Percentiles rank a stretch among this genome's conserved stretches.
These are phyloP conservation scores for Agrochola macilenta DNA, from an alignment of 2,888 invertebrate genomes.

Conservation along the genomic window DNA sequence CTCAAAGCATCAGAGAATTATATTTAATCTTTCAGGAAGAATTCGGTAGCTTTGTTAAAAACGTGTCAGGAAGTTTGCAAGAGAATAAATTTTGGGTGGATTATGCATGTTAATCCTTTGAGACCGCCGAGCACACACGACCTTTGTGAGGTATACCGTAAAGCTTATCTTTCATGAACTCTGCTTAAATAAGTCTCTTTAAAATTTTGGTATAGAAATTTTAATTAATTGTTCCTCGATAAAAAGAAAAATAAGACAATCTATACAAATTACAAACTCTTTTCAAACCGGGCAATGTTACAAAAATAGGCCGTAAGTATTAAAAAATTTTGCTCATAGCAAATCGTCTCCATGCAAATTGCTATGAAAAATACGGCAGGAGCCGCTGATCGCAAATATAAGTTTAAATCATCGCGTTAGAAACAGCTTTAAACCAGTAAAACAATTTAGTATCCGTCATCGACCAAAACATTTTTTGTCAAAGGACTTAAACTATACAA, in stretches of 20 bases:
- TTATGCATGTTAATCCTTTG: constrained; percentile 37
- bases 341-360: constrained; percentile 2
- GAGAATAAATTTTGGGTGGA: constrained; percentile 23
- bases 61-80: constrained; percentile 15
- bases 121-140: constrained; percentile 16
- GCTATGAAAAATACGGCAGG: constrained; percentile 35
- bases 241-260: not conserved
- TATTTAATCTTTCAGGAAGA: not conserved
- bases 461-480: not conserved
- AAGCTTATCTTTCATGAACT: constrained; percentile 2
- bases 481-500: too few species aligned
- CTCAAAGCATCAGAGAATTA: not conserved
- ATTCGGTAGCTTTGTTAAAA: constrained; percentile 16
- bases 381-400: not conserved
- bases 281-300: not conserved
- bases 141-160: constrained; percentile 17
- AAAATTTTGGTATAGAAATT: not conserved
- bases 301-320: not conserved
- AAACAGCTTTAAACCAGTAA: not conserved
- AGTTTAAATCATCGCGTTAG: too few species aligned
- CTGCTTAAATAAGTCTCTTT: not conserved
- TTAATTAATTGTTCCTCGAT: not conserved
- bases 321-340: not conserved
- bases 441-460: not conserved
- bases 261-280: not conserved